Conservation (phyloP, 2,797 vertebrate species). For the Sciurus vulgaris region DNA sequence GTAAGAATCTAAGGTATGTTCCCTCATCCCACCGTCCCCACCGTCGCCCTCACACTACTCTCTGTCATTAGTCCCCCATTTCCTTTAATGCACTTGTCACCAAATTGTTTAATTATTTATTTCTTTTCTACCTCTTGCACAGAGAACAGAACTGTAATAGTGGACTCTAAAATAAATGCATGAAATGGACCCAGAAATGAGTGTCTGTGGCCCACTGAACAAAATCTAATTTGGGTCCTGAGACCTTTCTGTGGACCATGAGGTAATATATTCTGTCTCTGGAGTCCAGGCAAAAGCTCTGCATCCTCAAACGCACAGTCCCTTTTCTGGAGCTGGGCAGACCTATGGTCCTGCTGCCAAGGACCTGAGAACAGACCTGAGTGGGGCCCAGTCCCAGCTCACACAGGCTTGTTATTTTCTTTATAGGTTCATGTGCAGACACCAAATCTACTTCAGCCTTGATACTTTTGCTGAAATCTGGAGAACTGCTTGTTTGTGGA, state of each 20-base stretch:
- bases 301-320: background rate
- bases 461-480: background rate
- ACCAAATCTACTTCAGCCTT: background rate
- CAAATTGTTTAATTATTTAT: conserved; percentile 5
- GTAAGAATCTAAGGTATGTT: background rate
- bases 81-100: background rate
- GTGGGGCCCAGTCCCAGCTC: too few relatives aligned
- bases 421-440: background rate
- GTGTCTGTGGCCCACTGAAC: background rate
- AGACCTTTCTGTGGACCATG: background rate
- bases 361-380: background rate
- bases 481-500: background rate
- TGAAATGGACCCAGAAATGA: conserved; percentile 11
- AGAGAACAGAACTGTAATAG: background rate
- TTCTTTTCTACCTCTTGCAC: conserved; percentile 8
- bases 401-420: background rate
- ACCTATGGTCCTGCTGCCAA: background rate
- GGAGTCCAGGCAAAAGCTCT: background rate
- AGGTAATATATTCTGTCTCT: background rate
- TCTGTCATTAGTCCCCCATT: background rate
- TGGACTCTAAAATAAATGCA: background rate
- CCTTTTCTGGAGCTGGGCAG: background rate
- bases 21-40: background rate
- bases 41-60: too few relatives aligned
- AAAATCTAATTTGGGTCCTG: background rate